Evolutionary conservation across 2,113 vertebrate genomes (phyloP).

Genomic region (Talpa occidentalis): DNA sequence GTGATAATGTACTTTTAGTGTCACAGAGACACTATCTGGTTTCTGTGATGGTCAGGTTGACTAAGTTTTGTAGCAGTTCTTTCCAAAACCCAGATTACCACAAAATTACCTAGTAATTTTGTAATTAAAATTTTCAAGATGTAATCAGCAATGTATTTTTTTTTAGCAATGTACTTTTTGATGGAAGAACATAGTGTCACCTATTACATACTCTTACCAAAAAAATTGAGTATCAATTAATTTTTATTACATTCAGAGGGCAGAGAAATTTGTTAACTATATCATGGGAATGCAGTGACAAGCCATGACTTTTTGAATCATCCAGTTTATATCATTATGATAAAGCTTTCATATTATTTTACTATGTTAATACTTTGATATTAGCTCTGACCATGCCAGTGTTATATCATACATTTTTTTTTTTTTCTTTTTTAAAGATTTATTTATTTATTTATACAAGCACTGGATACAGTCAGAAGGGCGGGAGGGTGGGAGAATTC

Average conservation of each 20-base stretch:
- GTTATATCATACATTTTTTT: not conserved
- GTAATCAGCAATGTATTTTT: not conserved
- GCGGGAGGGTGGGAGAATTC: too few relatives aligned
- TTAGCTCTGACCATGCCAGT: not conserved
- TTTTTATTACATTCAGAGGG: not conserved
- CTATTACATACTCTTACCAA: not conserved
- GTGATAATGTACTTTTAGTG: not conserved
- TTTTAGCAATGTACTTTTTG: not conserved
- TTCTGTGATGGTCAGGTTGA: not conserved
- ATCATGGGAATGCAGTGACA: not conserved
- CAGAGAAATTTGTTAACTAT: not conserved
- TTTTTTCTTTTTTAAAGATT: too few relatives aligned
- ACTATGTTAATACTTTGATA: not conserved
- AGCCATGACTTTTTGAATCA: not conserved
- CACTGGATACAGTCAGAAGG: too few relatives aligned
- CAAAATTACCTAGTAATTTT: not conserved
- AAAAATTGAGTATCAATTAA: not conserved
- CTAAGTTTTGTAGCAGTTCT: not conserved
- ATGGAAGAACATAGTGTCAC: not conserved
- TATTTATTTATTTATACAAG: too few relatives aligned
- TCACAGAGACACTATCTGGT: not conserved
- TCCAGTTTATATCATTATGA: not conserved
- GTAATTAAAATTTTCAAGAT: slow-evolving; percentile 22
- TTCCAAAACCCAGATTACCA: not conserved
- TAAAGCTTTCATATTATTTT: slow-evolving; percentile 23